Base-by-base conservation (phyloP, 2,113 vertebrate genomes). In the Aramus guarauna region DNA sequence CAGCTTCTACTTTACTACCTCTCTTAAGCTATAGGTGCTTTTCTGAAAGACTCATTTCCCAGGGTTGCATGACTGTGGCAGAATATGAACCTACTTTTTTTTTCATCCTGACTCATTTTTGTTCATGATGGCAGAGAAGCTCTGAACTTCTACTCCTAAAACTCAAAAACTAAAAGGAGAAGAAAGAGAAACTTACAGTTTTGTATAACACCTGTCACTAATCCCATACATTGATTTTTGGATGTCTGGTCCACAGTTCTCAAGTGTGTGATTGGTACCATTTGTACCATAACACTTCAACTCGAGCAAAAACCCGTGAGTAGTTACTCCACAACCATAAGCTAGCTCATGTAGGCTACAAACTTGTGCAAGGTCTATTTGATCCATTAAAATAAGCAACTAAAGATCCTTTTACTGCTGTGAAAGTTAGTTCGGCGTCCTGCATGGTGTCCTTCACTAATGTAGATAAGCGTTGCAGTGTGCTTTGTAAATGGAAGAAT, bases 211-310 rank as follows among this genome's bases (percentile, higher is more conserved):
- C 11, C 11, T 66, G 19, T 39, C 23, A 37, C 20, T 60, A 45
- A 73, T 36, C 20, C n/a, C 4, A 2, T 56, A 58, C 73, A 19
- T 27, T 74, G 37, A 19, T 69, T 66, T 92, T 72, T 68, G 43
- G 4, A 24, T 47, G 23, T 18, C 59, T 76, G 11, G 17, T 52
- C 36, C 5, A 5, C 48, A 30, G 41, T 58, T 87, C 39, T 56
- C 56, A 26, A 37, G 58, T 69, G 27, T 0, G 0, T 74, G 32
- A 27, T 73, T 84, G 30, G 11, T 48, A 37, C 37, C 29, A 3
- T 67, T 77, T 74, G 30, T 39, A 32, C 55, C 9, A 24, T 34
- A 24, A 43, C 82, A 71, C 34, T 55, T 68, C 36, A 75, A 2
- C 80, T 76, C 9, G 5, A 26, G 47, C 13, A 36, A 45, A 94